A percentile compares a stretch with the other conserved stretches of the same genome.
phyloP scores from a whole-genome alignment of 2,113 vertebrate species.

The Myrmecophaga tridactyla region DNA sequence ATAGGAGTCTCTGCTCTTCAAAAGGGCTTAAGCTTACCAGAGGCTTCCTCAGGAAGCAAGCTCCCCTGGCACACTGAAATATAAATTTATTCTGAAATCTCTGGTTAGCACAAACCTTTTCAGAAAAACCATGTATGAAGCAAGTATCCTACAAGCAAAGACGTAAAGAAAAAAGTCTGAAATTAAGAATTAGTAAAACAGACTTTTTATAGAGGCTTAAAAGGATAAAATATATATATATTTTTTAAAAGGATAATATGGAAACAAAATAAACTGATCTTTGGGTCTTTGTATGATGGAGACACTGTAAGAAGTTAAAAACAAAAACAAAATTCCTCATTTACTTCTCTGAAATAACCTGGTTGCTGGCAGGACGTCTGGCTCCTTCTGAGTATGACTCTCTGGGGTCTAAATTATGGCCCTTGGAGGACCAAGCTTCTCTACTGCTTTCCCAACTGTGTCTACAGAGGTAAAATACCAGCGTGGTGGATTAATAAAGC shows the following conservation, averaged over 20 bases:
- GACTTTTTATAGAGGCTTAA: background rate
- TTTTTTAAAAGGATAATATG: background rate
- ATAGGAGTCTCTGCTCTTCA: background rate
- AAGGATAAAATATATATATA: background rate
- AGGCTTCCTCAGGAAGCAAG: background rate
- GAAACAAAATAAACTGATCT: background rate
- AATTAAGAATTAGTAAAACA: background rate
- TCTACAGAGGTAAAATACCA: background rate
- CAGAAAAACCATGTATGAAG: background rate
- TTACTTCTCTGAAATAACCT: too few species aligned
- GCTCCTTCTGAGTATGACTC: background rate
- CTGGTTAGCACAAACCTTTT: background rate
- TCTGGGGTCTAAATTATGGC: background rate
- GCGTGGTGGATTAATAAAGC: background rate
- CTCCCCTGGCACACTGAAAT: background rate
- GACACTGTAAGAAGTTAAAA: background rate
- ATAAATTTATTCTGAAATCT: background rate
- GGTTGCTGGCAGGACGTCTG: background rate
- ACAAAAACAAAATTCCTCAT: background rate
- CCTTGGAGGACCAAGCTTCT: too few species aligned
- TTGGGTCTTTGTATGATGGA: background rate
- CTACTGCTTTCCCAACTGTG: background rate
- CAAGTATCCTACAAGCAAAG: background rate
- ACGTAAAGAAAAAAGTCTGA: background rate
- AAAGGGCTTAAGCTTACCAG: background rate